Evolutionary conservation across 23 tunicate species (phyloP).

Genomic region (Ascidia mentula): DNA sequence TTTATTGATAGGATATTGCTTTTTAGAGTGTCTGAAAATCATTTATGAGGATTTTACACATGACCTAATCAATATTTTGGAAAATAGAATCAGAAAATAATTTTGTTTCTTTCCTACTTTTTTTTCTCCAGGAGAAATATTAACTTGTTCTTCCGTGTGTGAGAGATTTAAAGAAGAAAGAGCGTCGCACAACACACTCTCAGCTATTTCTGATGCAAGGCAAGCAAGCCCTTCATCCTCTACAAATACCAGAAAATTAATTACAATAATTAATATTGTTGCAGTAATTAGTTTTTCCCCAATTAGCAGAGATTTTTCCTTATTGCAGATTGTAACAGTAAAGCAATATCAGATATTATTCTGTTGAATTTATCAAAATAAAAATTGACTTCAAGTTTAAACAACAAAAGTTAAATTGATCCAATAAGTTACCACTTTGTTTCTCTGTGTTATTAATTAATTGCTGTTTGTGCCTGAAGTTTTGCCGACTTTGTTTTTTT

Average conservation of each 20-base stretch:
- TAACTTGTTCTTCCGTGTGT: not conserved
- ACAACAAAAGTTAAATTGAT: too few relatives aligned
- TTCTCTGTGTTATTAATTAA: not conserved
- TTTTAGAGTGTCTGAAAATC: not conserved
- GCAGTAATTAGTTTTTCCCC: too few relatives aligned
- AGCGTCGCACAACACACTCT: not conserved
- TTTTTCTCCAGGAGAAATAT: not conserved
- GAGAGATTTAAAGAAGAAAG: not conserved
- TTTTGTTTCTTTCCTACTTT: not conserved
- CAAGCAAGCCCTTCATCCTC: too few relatives aligned
- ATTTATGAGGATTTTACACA: not conserved
- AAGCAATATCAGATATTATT: too few relatives aligned
- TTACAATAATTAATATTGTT: too few relatives aligned
- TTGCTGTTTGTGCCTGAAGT: slow-evolving; percentile 2
- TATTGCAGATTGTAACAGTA: too few relatives aligned
- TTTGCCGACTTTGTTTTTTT: slow-evolving; percentile 21
- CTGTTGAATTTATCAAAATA: too few relatives aligned
- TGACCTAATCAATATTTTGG: too few relatives aligned
- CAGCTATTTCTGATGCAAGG: not conserved
- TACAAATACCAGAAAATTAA: too few relatives aligned
- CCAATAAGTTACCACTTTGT: not conserved
- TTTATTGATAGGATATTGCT: too few relatives aligned
- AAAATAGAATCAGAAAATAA: not conserved
- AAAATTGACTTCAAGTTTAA: too few relatives aligned
- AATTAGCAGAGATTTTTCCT: too few relatives aligned